A percentile compares a stretch with the other conserved stretches of the same genome.
These are phyloP conservation scores for Brachyptera risi DNA, from an alignment of 2,888 invertebrate species.

Conservation along the genomic window DNA sequence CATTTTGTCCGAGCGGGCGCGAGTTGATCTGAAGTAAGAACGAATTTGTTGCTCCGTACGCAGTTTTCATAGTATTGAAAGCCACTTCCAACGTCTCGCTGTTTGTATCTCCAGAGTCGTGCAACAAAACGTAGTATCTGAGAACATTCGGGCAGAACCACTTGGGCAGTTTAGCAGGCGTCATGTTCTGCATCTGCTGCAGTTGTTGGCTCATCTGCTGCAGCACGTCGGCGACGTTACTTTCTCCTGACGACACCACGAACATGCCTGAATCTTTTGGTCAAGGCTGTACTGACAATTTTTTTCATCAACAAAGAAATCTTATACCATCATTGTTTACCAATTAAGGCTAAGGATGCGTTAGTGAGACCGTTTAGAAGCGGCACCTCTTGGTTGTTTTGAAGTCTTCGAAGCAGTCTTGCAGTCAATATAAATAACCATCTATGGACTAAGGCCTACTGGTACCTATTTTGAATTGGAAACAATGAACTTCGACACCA, in stretches of 20 bases:
- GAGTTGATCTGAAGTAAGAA: slow-evolving; percentile 90
- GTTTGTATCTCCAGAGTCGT: slow-evolving; percentile 54
- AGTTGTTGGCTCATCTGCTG: slow-evolving; percentile 74
- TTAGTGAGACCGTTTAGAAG: no score
- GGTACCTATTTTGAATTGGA: no score
- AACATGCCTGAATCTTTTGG: slow-evolving; percentile 44
- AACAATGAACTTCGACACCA: no score
- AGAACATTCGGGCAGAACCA: slow-evolving; percentile 63
- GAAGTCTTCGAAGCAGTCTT: no score
- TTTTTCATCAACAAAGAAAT: no score
- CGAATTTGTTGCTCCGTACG: slow-evolving; percentile 83
- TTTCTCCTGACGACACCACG: slow-evolving; percentile 52
- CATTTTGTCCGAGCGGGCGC: slow-evolving; percentile 53
- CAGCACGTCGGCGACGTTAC: slow-evolving; percentile 73
- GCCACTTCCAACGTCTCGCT: slow-evolving; percentile 69
- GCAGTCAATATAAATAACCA: no score
- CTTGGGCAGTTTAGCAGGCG: slow-evolving; percentile 71
- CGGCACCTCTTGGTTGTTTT: no score
- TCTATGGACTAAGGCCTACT: no score
- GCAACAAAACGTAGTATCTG: slow-evolving; percentile 84
- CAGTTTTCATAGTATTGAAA: slow-evolving; percentile 79
- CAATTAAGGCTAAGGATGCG: no score
- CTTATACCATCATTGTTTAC: no score
- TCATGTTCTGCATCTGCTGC: slow-evolving; percentile 69
- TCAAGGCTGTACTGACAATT: slow-evolving; percentile 3